Conservation (phyloP, 2,888 invertebrate genomes). For the Protophormia terraenovae region DNA sequence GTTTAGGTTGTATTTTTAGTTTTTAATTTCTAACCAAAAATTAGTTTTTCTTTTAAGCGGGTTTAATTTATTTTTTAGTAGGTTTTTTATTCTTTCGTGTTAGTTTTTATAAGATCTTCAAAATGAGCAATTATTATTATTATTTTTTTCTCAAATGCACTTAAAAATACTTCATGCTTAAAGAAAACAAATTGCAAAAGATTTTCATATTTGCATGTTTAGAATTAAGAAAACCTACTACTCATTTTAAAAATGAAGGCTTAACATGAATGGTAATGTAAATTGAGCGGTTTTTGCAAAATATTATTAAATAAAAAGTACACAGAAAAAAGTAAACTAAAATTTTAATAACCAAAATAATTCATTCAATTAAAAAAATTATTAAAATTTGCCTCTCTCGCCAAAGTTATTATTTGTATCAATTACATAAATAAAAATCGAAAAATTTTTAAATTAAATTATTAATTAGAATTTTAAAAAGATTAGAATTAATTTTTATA, state of each 20-base stretch:
- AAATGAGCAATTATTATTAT: neutral
- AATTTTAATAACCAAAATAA: neutral
- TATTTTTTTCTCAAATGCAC: neutral
- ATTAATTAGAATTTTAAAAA: too few species aligned
- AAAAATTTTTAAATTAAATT: too few species aligned
- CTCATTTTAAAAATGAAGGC: neutral
- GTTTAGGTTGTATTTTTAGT: too few species aligned
- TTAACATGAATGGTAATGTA: neutral
- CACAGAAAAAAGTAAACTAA: neutral
- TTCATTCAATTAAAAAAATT: too few species aligned
- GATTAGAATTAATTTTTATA: too few species aligned
- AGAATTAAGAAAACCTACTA: neutral
- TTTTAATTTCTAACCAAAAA: too few species aligned
- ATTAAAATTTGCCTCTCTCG: too few species aligned
- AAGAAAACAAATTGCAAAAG: neutral
- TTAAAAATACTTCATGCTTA: conserved; percentile 22
- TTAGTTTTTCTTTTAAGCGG: neutral
- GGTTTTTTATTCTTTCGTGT: neutral
- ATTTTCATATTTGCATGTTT: conserved; percentile 6
- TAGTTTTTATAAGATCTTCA: neutral
- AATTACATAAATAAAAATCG: too few species aligned
- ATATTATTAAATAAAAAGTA: neutral
- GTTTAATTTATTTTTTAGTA: neutral
- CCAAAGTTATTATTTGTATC: too few species aligned
- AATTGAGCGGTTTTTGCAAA: neutral